Evolutionary conservation across 2,113 vertebrate species (phyloP).

Genomic region (Puffinus mauretanicus): DNA sequence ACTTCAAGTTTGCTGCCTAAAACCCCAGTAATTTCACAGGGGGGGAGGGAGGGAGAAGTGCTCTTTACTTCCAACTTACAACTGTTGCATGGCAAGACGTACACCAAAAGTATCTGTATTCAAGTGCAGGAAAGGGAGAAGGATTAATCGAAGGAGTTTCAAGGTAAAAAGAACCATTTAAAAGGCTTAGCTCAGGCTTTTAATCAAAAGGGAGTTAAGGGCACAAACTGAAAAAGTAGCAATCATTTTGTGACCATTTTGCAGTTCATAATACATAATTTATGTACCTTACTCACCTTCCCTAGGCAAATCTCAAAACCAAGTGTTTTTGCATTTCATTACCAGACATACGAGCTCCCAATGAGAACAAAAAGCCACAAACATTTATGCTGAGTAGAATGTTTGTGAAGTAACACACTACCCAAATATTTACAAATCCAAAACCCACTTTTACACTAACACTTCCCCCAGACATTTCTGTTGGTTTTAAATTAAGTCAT

Average conservation of each 20-base stretch:
- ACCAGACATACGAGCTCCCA: neutral
- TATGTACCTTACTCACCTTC: neutral
- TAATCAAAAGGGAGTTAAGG: neutral
- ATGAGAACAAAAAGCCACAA: neutral
- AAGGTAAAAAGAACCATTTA: neutral
- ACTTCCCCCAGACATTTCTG: neutral
- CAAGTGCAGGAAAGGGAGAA: neutral
- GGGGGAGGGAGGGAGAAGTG: neutral
- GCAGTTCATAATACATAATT: neutral
- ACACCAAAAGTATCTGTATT: neutral
- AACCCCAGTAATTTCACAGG: neutral
- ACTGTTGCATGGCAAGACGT: neutral
- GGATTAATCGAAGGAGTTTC: neutral
- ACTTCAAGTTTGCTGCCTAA: neutral
- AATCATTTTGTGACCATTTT: neutral
- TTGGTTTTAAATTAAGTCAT: neutral
- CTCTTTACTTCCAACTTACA: neutral
- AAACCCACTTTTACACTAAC: neutral
- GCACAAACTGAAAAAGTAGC: neutral
- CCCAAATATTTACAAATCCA: neutral
- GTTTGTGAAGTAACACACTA: neutral
- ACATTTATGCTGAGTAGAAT: neutral
- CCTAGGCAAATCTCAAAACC: neutral
- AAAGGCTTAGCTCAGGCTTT: neutral
- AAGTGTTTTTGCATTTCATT: neutral